phyloP scores from a whole-genome alignment of 2,888 invertebrate species.

The Rhorus exstirpatorius region DNA sequence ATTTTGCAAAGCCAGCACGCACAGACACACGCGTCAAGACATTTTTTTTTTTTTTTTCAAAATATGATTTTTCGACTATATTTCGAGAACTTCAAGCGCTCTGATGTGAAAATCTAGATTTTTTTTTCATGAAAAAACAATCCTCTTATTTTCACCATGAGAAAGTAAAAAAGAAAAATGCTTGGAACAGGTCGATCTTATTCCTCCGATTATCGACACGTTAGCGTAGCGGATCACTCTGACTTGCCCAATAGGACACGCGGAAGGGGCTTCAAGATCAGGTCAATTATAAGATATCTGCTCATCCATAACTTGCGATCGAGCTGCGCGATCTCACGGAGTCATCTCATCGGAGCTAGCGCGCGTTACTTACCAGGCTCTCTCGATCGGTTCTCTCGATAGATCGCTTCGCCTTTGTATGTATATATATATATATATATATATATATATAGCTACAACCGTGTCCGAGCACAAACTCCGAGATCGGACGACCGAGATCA shows the following conservation, averaged over 20 bases:
- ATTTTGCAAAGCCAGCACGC: no score
- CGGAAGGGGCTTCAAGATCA: slow-evolving; percentile 64
- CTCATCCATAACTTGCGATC: slow-evolving; percentile 67
- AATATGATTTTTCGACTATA: no score
- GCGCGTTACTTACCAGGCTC: slow-evolving; percentile 33
- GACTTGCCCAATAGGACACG: slow-evolving; percentile 73
- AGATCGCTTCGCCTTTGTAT: slow-evolving; percentile 45
- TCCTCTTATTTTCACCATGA: no score
- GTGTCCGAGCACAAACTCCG: slow-evolving; percentile 9
- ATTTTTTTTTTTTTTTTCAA: no score
- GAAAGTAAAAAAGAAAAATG: no score
- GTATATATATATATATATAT: slow-evolving; percentile 2
- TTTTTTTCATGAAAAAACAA: no score
- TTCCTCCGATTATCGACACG: slow-evolving; percentile 73
- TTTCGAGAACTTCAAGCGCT: no score
- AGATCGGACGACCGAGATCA: slow-evolving; percentile 57
- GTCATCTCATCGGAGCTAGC: slow-evolving; percentile 45
- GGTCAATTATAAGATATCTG: slow-evolving; percentile 75
- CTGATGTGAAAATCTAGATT: no score
- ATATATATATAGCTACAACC: slow-evolving; percentile 2
- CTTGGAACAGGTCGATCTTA: not conserved
- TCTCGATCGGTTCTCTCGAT: slow-evolving; percentile 57
- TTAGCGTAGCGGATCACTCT: slow-evolving; percentile 76
- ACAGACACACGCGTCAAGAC: no score
- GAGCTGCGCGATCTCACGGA: slow-evolving; percentile 66